These are phyloP conservation scores for Pandemis corylana DNA, from an alignment of 2,888 invertebrate genomes.

Conservation along the genomic window DNA sequence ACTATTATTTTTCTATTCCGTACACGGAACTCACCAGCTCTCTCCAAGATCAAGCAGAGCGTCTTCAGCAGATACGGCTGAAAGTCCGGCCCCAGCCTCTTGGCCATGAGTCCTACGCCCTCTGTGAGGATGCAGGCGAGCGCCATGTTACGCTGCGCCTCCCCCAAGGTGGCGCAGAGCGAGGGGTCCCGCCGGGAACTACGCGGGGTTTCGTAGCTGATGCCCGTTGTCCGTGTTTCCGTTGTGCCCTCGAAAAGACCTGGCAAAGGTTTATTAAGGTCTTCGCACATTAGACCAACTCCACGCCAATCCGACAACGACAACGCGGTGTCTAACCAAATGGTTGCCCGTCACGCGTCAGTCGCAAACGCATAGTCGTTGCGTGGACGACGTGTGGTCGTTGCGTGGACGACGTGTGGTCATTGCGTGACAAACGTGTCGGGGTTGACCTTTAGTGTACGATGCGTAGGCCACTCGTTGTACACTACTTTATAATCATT, in stretches of 20 bases:
- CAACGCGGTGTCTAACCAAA: no score
- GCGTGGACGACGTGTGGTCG: no score
- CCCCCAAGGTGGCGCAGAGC: slow-evolving; percentile 59
- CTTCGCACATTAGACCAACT: no score
- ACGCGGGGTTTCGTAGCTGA: slow-evolving; percentile 60
- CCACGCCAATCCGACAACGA: no score
- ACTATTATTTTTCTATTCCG: neutral
- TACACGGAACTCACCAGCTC: slow-evolving; percentile 84
- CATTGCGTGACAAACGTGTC: no score
- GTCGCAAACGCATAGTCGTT: no score
- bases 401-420: no score
- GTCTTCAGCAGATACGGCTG: slow-evolving; percentile 87
- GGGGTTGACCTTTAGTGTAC: no score
- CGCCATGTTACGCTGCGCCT: slow-evolving; percentile 87
- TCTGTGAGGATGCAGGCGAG: slow-evolving; percentile 89
- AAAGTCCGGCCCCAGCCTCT: slow-evolving; percentile 79
- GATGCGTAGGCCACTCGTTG: no score
- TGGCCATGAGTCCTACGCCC: slow-evolving; percentile 88
- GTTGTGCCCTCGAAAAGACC: slow-evolving; percentile 75
- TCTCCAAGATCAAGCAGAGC: slow-evolving; percentile 88
- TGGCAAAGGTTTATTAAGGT: slow-evolving; percentile 46
- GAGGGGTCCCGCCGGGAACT: slow-evolving; percentile 44
- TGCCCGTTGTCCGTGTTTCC: slow-evolving; percentile 73
- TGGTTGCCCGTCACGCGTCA: no score
- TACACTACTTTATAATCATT: no score